Base-by-base conservation (phyloP, 1,140 invertebrate genomes). In the Argopecten irradians region DNA sequence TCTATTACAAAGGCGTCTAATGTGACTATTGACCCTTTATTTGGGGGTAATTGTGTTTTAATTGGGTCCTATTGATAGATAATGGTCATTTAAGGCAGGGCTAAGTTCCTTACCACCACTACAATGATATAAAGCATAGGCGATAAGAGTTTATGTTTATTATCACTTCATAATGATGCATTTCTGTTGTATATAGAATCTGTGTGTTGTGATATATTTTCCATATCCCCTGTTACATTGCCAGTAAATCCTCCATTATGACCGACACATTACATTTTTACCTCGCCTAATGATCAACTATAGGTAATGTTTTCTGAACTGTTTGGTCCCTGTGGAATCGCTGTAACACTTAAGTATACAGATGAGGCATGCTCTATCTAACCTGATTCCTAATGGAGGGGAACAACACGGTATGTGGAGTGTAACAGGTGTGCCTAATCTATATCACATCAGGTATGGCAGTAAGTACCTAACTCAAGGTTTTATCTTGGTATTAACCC, bases 291-390 rank as follows among this genome's bases (percentile, higher is more conserved):
- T 71, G 55, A 16, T n/a, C 55, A 71, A n/a, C 55, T 71, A 71
- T n/a, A n/a, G n/a, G 55, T 71, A 71, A 71, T n/a, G 28, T 71
- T 71, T 28, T n/a, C 8, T 28, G 19, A n/a, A 8, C 22, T 71
- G 22, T 71, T 71, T 28, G 7, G 28, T 7, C 22, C 55, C 55
- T 71, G 22, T 71, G 22, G 55, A 71, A 71, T 71, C 55, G 5
- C 22, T 71, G 55, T 28, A 71, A 28, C 55, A 71, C n/a, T 28
- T 28, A 8, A 71, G 3, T 71, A 8, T 71, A 5, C n/a, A 46
- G 22, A 19, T 46, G 43, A 71, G 55, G 55, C 55, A 71, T 71
- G 55, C 55, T 71, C 55, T 71, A 71, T 71, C 55, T 55, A 55
- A 55, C 3, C 16, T 19, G 43, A 19, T 2, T 2, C 7, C 55